These are phyloP conservation scores for Torymus auratus DNA, from an alignment of 2,888 invertebrate species.

Conservation along the genomic window DNA sequence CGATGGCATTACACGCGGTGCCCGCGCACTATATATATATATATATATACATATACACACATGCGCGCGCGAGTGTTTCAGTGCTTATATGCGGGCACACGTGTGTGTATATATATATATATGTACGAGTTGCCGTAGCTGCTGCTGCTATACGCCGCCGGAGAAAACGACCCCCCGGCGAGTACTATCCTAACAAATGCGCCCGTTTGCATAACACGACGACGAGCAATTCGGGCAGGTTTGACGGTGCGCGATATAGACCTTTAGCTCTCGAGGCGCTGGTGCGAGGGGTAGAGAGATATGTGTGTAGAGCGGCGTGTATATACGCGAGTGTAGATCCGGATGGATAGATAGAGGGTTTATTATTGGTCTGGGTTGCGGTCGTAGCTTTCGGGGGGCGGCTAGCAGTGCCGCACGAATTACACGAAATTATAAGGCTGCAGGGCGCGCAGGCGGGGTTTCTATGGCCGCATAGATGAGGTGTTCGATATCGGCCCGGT, in stretches of 20 bases:
- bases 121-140: neutral
- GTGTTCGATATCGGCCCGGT: neutral
- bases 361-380: constrained; percentile 28
- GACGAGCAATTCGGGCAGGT: constrained; percentile 77
- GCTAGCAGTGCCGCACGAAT: neutral
- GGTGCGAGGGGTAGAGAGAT: neutral
- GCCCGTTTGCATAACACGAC: constrained; percentile 76
- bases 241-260: constrained; percentile 77
- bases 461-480: neutral
- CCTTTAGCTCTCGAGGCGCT: constrained; percentile 67
- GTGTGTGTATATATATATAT: neutral
- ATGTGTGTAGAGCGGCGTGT: constrained; percentile 1
- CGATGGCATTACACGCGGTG: constrained; percentile 61
- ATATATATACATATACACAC: neutral
- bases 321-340: constrained; percentile 34
- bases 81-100: neutral
- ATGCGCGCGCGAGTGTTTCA: neutral
- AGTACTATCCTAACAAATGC: constrained; percentile 76
- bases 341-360: constrained; percentile 47
- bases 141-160: constrained; percentile 32
- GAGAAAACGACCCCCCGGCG: constrained; percentile 73
- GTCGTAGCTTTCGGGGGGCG: neutral
- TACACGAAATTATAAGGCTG: constrained; percentile 21
- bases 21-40: constrained; percentile 11
- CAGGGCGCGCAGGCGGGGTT: neutral